Evolutionary conservation across 2,113 vertebrate genomes (phyloP), one percentile per base, ranked within the genome.

Genomic region (Sminthopsis crassicaudata): DNA sequence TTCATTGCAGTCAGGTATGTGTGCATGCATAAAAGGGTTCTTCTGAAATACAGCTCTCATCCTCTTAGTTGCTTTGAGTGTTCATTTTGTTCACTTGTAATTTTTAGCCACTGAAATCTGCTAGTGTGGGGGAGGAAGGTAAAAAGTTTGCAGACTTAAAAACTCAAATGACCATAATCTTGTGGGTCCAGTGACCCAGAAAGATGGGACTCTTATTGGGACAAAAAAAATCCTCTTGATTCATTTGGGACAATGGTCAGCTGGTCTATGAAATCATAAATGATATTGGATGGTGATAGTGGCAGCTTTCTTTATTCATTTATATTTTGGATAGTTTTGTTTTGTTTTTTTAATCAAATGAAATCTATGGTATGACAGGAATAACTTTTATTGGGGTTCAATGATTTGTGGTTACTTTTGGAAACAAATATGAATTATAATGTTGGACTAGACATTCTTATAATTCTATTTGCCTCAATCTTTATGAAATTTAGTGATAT

Each of bases 1-100:
- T 93, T 97, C 94, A 92, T 97, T 97, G 97, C 98, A 98, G 96
- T 94, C 97, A 97, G 98, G 98, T 97, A 98, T 91, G 98, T 97
- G 50, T 96, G 92, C 92, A 12, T 9, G 89, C 19, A 36, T 89
- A 93, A 88, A 91, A 92, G 42, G 19, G 7, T 60, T 84, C 67
- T 92, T 96, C 30, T 57, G 90, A 96, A 93, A 95, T 90, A 90
- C 94, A 92, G 46, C 89, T 50, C 91, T 94, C 46, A 84, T 92
- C 11, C 53, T 94, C 50, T 30, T 51, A 90, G 54, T 93, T 92
- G 53, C 60, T 94, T 92, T 94, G 42, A 84, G n/a, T 11, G n/a
- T 84, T 16, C 16, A 23, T 84, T 42, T 42, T 42, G 67, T 42
- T 84, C n/a, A 22, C 16, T 84, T 84, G n/a, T 84, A 8, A 42